A percentile compares a stretch with the other conserved stretches of the same genome.
Evolutionary conservation across 2,113 vertebrate species (phyloP).

Genomic region (Galbula dea): DNA sequence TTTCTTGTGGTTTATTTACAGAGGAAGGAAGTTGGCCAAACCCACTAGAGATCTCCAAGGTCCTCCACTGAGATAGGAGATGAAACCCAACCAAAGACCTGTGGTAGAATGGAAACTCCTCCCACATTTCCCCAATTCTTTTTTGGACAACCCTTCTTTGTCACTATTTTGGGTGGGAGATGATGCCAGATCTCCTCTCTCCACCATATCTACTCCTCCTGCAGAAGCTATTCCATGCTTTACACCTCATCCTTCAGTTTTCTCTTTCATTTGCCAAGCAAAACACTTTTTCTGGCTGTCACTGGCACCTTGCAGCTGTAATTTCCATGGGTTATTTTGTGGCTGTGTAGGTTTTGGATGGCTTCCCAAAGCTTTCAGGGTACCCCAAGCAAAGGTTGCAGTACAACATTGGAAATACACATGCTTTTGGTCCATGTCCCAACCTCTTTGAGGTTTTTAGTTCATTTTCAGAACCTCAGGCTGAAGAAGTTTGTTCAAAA

Average conservation of each 20-base stretch:
- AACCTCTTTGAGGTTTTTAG: neutral
- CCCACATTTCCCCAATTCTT: neutral
- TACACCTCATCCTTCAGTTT: neutral
- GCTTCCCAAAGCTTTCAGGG: neutral
- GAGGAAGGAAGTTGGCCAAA: neutral
- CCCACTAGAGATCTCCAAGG: neutral
- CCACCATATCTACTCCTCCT: neutral
- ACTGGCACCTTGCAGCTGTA: neutral
- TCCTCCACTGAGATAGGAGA: neutral
- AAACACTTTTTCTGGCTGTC: neutral
- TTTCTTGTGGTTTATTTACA: neutral
- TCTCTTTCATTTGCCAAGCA: neutral
- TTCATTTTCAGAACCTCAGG: neutral
- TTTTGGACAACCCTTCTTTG: neutral
- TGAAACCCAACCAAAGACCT: neutral
- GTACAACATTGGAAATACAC: conserved; percentile 4
- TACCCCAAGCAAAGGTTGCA: neutral
- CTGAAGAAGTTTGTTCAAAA: neutral
- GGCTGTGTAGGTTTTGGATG: neutral
- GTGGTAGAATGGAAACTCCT: neutral
- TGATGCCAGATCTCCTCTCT: neutral
- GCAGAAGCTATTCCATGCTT: neutral
- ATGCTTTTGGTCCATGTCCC: conserved; percentile 4
- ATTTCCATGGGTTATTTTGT: neutral
- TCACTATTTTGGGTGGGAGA: neutral